phyloP scores from a whole-genome alignment of 2,888 invertebrate species.

The Syrphus vitripennis region DNA sequence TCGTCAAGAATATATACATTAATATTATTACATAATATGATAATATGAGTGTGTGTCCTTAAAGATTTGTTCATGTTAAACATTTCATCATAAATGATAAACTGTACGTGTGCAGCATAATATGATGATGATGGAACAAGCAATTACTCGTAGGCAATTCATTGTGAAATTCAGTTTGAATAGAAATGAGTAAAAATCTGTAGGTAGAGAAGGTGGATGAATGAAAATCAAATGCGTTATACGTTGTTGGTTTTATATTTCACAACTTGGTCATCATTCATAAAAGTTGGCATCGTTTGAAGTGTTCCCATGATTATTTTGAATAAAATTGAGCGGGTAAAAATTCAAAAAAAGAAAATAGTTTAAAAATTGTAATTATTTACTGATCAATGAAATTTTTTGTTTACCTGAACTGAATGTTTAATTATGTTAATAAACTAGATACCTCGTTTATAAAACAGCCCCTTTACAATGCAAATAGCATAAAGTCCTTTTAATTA shows the following conservation, averaged over 20 bases:
- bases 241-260: not conserved
- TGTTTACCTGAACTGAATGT: too few species aligned
- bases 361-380: too few species aligned
- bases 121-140: not conserved
- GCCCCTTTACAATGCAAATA: too few species aligned
- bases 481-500: too few species aligned
- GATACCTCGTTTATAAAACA: too few species aligned
- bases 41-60: not conserved
- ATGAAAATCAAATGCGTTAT: not conserved
- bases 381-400: too few species aligned
- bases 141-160: not conserved
- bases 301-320: too few species aligned
- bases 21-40: not conserved
- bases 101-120: not conserved
- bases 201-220: not conserved
- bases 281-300: not conserved
- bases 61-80: not conserved
- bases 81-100: slow-evolving; percentile 4
- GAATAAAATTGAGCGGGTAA: too few species aligned
- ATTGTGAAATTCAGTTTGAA: not conserved
- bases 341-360: too few species aligned
- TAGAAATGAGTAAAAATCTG: not conserved
- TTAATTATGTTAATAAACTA: too few species aligned
- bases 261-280: not conserved
- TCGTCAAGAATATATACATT: not conserved